Conservation (phyloP, 2,113 vertebrate genomes). For the Thalassoma bifasciatum region DNA sequence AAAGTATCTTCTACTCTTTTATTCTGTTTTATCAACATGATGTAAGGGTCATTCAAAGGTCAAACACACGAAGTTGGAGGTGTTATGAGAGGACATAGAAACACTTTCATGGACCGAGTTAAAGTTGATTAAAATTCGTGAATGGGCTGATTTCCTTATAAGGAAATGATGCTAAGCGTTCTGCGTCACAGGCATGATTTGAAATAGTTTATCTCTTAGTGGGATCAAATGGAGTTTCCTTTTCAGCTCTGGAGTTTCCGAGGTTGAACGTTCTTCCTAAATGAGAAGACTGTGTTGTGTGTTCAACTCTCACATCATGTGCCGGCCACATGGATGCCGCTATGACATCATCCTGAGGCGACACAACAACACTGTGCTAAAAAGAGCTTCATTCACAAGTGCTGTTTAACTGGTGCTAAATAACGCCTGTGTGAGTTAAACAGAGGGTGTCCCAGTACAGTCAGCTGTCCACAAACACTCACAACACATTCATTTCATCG, state of each 20-base stretch:
- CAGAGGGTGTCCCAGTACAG: conserved; percentile 62
- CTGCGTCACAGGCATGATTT: conserved; percentile 3
- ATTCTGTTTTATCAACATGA: neutral
- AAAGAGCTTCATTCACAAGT: conserved; percentile 70
- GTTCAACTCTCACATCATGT: conserved; percentile 74
- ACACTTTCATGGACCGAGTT: neutral
- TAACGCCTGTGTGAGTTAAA: conserved; percentile 64
- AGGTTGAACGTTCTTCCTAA: conserved; percentile 47
- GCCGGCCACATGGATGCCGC: conserved; percentile 72
- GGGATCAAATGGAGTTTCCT: conserved; percentile 25
- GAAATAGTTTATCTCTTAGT: conserved; percentile 17
- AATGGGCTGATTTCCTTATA: neutral
- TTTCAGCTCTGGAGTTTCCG: conserved; percentile 57
- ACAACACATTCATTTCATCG: conserved; percentile 29
- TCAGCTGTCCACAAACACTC: conserved; percentile 55
- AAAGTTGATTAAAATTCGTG: neutral
- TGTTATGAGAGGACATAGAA: neutral
- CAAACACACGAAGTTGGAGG: too few species aligned
- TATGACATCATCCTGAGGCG: conserved; percentile 74
- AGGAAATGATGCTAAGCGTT: neutral
- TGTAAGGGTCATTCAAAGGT: neutral
- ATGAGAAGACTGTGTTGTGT: conserved; percentile 69
- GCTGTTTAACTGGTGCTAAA: conserved; percentile 72
- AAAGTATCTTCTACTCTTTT: too few species aligned
- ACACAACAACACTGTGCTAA: conserved; percentile 44